Evolutionary conservation across 2,888 invertebrate species (phyloP).

Genomic region (Hypsopygia costalis): DNA sequence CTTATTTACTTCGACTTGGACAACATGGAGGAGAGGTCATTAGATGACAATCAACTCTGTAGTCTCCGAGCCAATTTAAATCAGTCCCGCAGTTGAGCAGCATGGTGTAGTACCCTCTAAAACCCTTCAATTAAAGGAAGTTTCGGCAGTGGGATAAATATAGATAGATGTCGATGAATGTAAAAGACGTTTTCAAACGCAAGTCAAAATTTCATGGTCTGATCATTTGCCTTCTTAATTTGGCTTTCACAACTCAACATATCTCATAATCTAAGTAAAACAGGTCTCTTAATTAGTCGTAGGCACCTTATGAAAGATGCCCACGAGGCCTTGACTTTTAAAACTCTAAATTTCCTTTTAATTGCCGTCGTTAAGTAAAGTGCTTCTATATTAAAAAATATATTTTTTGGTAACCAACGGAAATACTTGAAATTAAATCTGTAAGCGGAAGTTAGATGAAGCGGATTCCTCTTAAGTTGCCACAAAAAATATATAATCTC

Average conservation of each 20-base stretch:
- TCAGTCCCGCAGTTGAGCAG: too few relatives aligned
- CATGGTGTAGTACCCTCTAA: too few relatives aligned
- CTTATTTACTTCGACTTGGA: too few relatives aligned
- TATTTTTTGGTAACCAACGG: slow-evolving; percentile 7
- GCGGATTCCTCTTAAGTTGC: slow-evolving; percentile 29
- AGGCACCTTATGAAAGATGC: background rate
- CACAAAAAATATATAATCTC: slow-evolving; percentile 30
- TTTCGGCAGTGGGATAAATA: too few relatives aligned
- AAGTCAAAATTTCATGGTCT: too few relatives aligned
- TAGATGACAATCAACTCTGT: too few relatives aligned
- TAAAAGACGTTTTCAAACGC: too few relatives aligned
- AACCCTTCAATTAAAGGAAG: too few relatives aligned
- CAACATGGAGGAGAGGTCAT: too few relatives aligned
- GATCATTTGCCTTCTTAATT: too few relatives aligned
- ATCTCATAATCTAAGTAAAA: background rate
- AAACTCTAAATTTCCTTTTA: background rate
- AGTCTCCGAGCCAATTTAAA: too few relatives aligned
- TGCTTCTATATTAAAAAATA: background rate
- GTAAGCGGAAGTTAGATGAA: slow-evolving; percentile 28
- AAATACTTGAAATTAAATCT: slow-evolving; percentile 29
- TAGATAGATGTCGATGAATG: too few relatives aligned
- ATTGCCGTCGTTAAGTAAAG: background rate
- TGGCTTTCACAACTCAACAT: background rate
- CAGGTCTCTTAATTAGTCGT: background rate
- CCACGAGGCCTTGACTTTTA: background rate